Conservation (phyloP, 2,113 vertebrate genomes). For the Xyliphius kryptos region DNA sequence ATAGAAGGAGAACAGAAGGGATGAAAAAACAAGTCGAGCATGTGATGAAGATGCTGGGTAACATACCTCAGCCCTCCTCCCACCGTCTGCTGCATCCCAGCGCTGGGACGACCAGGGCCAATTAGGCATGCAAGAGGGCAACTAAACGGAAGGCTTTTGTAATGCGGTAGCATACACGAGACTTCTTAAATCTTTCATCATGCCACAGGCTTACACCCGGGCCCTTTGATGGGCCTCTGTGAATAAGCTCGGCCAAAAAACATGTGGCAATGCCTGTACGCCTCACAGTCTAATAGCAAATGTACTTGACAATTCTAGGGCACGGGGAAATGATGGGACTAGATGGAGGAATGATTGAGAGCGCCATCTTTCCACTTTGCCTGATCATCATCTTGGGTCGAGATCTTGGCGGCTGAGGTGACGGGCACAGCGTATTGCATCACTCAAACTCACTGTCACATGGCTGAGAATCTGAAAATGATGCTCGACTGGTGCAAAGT, state of each 20-base stretch:
- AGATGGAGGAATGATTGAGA: background rate
- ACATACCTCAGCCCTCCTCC: conserved; percentile 27
- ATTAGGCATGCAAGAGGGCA: conserved; percentile 54
- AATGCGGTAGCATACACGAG: conserved; percentile 54
- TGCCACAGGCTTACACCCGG: conserved; percentile 10
- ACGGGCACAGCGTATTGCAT: background rate
- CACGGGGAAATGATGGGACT: conserved; percentile 48
- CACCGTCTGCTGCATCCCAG: conserved; percentile 19
- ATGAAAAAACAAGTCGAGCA: conserved; percentile 20
- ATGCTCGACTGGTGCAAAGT: conserved; percentile 7
- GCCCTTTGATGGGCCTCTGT: conserved; percentile 20
- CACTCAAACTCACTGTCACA: background rate
- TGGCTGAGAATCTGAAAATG: conserved; percentile 1
- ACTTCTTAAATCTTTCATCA: conserved; percentile 59
- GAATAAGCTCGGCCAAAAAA: conserved; percentile 19
- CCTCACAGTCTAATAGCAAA: conserved; percentile 50
- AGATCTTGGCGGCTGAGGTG: background rate
- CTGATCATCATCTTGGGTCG: background rate
- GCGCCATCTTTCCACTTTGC: background rate
- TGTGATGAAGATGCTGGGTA: conserved; percentile 12
- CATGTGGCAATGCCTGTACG: conserved; percentile 25
- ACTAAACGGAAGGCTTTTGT: conserved; percentile 62
- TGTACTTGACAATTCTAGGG: conserved; percentile 43
- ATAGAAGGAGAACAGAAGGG: conserved; percentile 14
- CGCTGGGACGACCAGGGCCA: conserved; percentile 20